These are phyloP conservation scores for Rhea pennata DNA, from an alignment of 2,113 vertebrate genomes.

Conservation along the genomic window DNA sequence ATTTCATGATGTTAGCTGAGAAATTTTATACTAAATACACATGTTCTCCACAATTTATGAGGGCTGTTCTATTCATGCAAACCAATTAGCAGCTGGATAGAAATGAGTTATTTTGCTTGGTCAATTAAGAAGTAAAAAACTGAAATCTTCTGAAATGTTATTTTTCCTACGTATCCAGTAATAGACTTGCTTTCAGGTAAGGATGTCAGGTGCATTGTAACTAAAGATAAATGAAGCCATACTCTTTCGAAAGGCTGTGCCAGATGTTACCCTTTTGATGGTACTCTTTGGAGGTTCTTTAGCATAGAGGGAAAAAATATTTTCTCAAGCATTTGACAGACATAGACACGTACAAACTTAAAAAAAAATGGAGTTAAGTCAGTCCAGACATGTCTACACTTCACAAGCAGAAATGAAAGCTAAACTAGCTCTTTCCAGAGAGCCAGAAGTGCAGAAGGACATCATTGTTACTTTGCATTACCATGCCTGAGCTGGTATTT, in stretches of 20 bases:
- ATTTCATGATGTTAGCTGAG: background rate
- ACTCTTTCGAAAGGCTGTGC: background rate
- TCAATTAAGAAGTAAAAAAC: background rate
- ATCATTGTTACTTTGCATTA: background rate
- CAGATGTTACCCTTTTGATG: background rate
- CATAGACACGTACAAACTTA: background rate
- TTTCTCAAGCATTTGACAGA: background rate
- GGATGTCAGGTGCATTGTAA: background rate
- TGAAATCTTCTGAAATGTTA: background rate
- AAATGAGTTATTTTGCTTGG: background rate
- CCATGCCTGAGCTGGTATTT: background rate
- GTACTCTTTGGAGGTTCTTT: background rate
- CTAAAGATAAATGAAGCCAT: background rate
- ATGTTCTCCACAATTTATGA: background rate
- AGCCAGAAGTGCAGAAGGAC: accelerated
- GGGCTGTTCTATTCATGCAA: background rate
- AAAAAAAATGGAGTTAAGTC: background rate
- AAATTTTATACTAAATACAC: background rate
- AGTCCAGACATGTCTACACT: background rate
- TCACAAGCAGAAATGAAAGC: background rate
- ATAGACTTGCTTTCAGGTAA: background rate
- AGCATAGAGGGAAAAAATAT: background rate
- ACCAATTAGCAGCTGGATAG: background rate
- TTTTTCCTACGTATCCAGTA: background rate
- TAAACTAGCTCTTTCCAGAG: accelerated